phyloP scores from a whole-genome alignment of 2,797 vertebrate species.

The Mallotus villosus region DNA sequence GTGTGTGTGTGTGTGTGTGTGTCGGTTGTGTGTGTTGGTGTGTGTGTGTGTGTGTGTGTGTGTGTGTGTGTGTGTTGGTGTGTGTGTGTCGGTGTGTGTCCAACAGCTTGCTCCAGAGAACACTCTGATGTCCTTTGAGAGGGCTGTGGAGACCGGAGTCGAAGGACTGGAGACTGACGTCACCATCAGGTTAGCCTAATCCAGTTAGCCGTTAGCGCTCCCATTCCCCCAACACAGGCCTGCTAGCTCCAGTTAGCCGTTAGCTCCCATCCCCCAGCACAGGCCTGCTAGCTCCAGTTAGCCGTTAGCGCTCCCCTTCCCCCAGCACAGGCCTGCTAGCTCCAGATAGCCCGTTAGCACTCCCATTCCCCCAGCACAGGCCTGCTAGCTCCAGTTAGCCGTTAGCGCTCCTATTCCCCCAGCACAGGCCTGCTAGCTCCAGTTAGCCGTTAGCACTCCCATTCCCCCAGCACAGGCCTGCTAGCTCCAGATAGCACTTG shows the following conservation, averaged over 20 bases:
- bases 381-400: conserved; percentile 42
- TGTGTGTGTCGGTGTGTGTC: conserved; percentile 9
- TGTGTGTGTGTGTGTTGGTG: conserved; percentile 6
- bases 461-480: conserved; percentile 9
- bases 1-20: conserved; percentile 11
- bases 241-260: conserved; percentile 1
- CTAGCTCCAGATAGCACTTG: conserved; percentile 6
- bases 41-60: conserved; percentile 7
- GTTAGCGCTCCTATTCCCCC: conserved; percentile 19
- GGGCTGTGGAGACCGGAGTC: conserved; percentile 80
- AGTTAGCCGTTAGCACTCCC: conserved; percentile 7
- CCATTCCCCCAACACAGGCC: conserved; percentile 9
- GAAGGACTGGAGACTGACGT: conserved; percentile 87
- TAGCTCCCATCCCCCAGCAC: conserved; percentile 14
- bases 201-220: conserved; percentile 39
- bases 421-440: conserved; percentile 6
- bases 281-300: conserved; percentile 10
- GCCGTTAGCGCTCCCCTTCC: conserved; percentile 15
- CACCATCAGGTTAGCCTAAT: conserved; percentile 80
- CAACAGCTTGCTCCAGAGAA: conserved; percentile 87
- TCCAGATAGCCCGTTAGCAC: conserved; percentile 7
- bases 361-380: conserved; percentile 3
- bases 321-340: conserved; percentile 10
- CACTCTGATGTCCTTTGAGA: conserved; percentile 90
- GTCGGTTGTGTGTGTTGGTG: conserved; percentile 4